A percentile compares a stretch with the other conserved stretches of the same genome.
These are phyloP conservation scores for Euschistus heros DNA, from an alignment of 1,140 invertebrate species.

Conservation along the genomic window DNA sequence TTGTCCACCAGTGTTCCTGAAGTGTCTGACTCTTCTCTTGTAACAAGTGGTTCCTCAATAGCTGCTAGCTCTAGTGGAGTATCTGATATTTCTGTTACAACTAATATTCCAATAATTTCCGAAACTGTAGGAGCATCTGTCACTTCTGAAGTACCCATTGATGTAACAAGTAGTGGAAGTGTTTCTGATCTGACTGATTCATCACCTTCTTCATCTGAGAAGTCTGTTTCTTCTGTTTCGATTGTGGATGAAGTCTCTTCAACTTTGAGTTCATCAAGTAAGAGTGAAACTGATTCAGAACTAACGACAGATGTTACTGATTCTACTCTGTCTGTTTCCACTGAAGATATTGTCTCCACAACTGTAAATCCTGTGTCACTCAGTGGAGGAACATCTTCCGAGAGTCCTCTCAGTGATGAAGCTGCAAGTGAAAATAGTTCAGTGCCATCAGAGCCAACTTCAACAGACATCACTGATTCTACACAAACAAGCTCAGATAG, in stretches of 20 bases:
- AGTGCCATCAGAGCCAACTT: not conserved
- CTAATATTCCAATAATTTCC: not conserved
- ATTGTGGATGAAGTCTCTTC: not conserved
- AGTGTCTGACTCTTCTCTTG: not conserved
- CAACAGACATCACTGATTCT: not conserved
- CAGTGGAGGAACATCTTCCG: not conserved
- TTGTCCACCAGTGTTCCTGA: not conserved
- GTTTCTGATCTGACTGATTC: not conserved
- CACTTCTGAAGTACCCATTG: not conserved
- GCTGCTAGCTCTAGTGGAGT: constrained; percentile 27
- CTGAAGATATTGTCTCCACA: not conserved
- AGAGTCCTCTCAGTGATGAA: not conserved
- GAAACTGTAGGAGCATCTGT: not conserved
- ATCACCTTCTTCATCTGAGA: not conserved
- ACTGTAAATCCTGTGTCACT: not conserved
- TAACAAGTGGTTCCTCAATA: not conserved
- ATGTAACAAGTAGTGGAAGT: not conserved
- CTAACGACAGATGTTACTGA: not conserved
- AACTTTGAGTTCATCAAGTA: not conserved
- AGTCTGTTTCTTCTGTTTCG: not conserved
- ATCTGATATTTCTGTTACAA: constrained; percentile 13
- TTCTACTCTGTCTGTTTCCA: not conserved
- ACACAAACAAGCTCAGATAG: not conserved
- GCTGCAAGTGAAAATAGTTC: no score
- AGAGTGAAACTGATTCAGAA: not conserved